phyloP scores from a whole-genome alignment of 2,113 vertebrate genomes.

The Globicephala melas region DNA sequence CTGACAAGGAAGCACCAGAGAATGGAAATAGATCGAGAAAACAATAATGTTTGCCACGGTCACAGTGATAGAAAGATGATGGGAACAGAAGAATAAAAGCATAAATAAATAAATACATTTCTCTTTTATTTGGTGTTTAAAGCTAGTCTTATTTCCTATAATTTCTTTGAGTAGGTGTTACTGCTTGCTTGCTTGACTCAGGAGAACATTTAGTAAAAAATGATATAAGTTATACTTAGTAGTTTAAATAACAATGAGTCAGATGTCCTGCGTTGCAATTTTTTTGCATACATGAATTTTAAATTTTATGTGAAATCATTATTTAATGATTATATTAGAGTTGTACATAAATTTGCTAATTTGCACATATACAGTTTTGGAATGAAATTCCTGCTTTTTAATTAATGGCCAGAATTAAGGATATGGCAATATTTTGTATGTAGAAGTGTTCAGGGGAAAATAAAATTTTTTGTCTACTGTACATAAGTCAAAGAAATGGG shows the following conservation, averaged over 20 bases:
- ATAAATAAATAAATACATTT: neutral
- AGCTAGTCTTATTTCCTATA: neutral
- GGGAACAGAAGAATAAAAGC: neutral
- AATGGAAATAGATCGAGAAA: neutral
- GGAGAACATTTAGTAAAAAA: slow-evolving; percentile 33
- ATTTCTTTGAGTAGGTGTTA: slow-evolving; percentile 32
- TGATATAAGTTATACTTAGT: slow-evolving; percentile 29
- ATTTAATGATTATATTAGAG: neutral
- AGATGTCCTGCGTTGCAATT: slow-evolving; percentile 25
- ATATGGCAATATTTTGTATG: neutral
- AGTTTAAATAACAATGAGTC: slow-evolving; percentile 53
- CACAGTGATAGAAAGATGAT: neutral
- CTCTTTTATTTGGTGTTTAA: neutral
- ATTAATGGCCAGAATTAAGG: neutral
- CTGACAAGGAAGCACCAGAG: neutral
- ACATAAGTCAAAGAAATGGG: neutral
- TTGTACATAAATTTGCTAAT: neutral
- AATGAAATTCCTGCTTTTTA: neutral
- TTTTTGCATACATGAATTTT: slow-evolving; percentile 33
- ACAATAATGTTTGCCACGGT: neutral
- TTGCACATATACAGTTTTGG: neutral
- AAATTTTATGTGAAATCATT: slow-evolving; percentile 28
- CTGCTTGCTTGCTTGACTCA: slow-evolving; percentile 11
- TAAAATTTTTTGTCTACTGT: neutral
- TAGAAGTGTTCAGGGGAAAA: neutral